Evolutionary conservation across 1,140 invertebrate genomes (phyloP).

Genomic region (Drosophila nannoptera): DNA sequence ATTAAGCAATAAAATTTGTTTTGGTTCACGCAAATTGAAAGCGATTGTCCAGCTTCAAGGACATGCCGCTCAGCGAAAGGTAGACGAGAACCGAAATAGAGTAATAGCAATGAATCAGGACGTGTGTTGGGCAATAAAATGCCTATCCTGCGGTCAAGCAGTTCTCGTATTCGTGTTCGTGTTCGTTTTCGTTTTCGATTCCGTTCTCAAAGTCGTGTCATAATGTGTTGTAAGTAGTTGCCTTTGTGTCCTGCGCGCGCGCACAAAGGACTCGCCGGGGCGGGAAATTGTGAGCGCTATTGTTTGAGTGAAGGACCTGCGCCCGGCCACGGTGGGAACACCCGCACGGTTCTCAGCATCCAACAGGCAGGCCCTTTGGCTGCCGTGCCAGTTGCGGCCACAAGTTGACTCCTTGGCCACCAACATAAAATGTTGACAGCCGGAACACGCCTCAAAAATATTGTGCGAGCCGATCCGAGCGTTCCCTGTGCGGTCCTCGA

Average conservation of each 20-base stretch:
- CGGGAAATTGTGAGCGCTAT: conserved; percentile 40
- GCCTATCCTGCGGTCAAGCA: conserved; percentile 42
- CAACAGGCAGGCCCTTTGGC: conserved; percentile 7
- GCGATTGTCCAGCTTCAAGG: conserved; percentile 53
- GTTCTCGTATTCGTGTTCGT: neutral
- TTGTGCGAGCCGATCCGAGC: conserved; percentile 51
- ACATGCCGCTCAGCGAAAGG: conserved; percentile 31
- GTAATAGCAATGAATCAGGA: conserved; percentile 77
- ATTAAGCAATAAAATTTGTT: conserved; percentile 79
- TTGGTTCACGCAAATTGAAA: conserved; percentile 75
- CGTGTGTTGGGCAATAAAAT: conserved; percentile 54
- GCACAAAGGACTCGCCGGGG: conserved; percentile 45
- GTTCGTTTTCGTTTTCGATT: conserved; percentile 14
- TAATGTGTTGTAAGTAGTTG: conserved; percentile 76
- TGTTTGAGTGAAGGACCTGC: conserved; percentile 66
- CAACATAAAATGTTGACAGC: conserved; percentile 79
- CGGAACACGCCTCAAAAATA: conserved; percentile 76
- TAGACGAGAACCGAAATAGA: conserved; percentile 55
- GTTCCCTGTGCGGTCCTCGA: conserved; percentile 59
- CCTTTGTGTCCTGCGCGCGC: conserved; percentile 56
- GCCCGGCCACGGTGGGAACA: conserved; percentile 44
- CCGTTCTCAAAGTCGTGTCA: conserved; percentile 62
- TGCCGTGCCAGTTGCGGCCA: conserved; percentile 62
- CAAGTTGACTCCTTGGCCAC: conserved; percentile 69
- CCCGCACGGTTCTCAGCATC: conserved; percentile 64